These are phyloP conservation scores for Acinonyx jubatus DNA, from an alignment of 2,113 vertebrate species.

Conservation along the genomic window DNA sequence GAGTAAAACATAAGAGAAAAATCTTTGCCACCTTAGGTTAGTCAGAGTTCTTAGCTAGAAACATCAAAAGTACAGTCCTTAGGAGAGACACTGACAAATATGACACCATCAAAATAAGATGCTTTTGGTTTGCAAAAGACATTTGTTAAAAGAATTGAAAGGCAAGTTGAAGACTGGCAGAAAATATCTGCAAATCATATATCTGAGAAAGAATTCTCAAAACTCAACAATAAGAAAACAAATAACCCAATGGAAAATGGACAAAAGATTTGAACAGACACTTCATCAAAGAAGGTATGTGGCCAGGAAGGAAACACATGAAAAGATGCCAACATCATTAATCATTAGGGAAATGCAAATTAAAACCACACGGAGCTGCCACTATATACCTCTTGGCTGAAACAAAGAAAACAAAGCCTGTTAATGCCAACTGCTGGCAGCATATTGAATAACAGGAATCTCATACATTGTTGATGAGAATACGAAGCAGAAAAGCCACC, in stretches of 20 bases:
- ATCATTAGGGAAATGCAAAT: not conserved
- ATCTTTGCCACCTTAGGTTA: not conserved
- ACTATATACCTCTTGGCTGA: not conserved
- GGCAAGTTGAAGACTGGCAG: not conserved
- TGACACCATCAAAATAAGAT: not conserved
- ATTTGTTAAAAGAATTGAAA: not conserved
- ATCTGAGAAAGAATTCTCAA: not conserved
- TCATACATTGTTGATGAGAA: not conserved
- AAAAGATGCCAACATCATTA: not conserved
- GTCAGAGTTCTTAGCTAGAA: not conserved
- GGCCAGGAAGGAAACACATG: not conserved
- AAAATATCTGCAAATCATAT: not conserved
- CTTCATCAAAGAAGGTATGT: not conserved
- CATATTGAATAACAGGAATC: not conserved
- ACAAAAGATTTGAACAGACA: not conserved
- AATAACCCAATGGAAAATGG: not conserved
- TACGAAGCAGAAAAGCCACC: not conserved
- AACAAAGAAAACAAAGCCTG: not conserved
- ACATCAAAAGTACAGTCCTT: not conserved
- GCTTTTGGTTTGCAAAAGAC: not conserved
- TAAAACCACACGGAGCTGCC: not conserved
- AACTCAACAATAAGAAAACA: not conserved
- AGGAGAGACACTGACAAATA: not conserved
- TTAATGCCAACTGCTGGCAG: not conserved
- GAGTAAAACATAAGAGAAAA: constrained; percentile 30